Base-by-base conservation (phyloP, 2,888 invertebrate species). In the Horisme vitalbata region DNA sequence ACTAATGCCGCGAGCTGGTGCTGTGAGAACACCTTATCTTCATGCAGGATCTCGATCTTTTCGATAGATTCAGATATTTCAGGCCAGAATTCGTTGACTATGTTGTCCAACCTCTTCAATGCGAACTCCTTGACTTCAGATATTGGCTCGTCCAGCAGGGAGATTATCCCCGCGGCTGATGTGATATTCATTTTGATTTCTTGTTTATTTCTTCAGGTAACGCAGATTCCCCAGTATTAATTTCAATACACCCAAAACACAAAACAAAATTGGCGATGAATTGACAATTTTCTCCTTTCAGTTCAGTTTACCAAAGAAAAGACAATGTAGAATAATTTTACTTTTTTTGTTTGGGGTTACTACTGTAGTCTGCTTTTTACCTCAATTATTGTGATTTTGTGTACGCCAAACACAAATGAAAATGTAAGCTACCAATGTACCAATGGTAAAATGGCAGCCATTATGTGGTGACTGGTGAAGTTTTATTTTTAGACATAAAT, bases 61-160 rank as follows among this genome's bases (percentile, higher is more conserved):
- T 96, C 96, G 64, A 99, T 97, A 8, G 98, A 96, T 84, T 99
- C 99, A 0, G 98, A 98, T 65, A 99, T 99, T 90, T 99, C 99
- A 5, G 99, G 97, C 99, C 99, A 99, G 88, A 99, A 99, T 77
- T 97, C 96, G 80, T 99, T 97, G 0, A 99, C 98, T 68, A 99
- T 96, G 71, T 93, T 92, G 84, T 99, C 96, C 65, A 99, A 91
- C 76, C 98, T 97, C 71, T 95, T 95, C 65, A 99, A 84, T 9
- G 99, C 98, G 79, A 98, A 99, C 14, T 96, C 94, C 87, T 98
- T 97, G 46, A 99, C 91, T 83, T 98, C 97, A 8, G 96, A 93
- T 91, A 96, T 95, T 37, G 96, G 95, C 84, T 99, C 99, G 81
- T 99, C 98, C 62, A 99, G 91, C 68, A 99, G 93, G 87, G 98